Conservation (phyloP, 2,888 invertebrate genomes). For the Ferdinandea cuprea region DNA sequence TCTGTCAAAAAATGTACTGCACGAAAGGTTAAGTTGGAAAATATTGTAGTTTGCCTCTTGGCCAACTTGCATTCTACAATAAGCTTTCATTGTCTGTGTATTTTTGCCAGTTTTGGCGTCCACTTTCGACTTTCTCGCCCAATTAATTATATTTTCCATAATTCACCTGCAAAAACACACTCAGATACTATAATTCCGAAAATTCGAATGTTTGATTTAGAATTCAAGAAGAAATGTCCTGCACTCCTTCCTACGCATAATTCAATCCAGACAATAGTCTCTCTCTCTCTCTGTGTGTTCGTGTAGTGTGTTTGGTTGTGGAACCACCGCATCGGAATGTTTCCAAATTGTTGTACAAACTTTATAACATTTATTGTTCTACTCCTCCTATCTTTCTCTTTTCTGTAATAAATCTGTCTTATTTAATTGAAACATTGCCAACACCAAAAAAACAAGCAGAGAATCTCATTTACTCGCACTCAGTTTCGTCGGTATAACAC, state of each 20-base stretch:
- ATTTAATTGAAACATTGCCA: constrained; percentile 68
- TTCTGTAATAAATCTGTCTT: constrained; percentile 54
- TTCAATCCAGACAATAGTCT: neutral
- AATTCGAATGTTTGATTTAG: constrained; percentile 6
- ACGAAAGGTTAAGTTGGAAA: too few relatives aligned
- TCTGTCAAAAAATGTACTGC: too few relatives aligned
- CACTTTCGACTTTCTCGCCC: too few relatives aligned
- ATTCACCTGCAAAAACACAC: neutral
- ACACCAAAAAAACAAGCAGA: constrained; percentile 27
- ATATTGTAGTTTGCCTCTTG: too few relatives aligned
- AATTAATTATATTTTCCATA: neutral
- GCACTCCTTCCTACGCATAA: constrained; percentile 15
- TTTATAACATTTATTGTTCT: constrained; percentile 27
- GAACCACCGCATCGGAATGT: constrained; percentile 31
- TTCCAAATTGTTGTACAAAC: constrained; percentile 39
- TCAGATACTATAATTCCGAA: neutral
- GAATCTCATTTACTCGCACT: constrained; percentile 5
- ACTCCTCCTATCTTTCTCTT: neutral
- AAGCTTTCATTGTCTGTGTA: too few relatives aligned
- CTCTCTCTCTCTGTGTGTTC: too few relatives aligned
- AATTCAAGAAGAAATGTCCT: constrained; percentile 9
- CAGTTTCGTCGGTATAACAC: constrained; percentile 1
- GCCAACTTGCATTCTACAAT: too few relatives aligned
- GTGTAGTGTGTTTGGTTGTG: neutral
- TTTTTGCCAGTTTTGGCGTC: too few relatives aligned